phyloP scores from a whole-genome alignment of 2,888 invertebrate genomes.

The Volucella bombylans region DNA sequence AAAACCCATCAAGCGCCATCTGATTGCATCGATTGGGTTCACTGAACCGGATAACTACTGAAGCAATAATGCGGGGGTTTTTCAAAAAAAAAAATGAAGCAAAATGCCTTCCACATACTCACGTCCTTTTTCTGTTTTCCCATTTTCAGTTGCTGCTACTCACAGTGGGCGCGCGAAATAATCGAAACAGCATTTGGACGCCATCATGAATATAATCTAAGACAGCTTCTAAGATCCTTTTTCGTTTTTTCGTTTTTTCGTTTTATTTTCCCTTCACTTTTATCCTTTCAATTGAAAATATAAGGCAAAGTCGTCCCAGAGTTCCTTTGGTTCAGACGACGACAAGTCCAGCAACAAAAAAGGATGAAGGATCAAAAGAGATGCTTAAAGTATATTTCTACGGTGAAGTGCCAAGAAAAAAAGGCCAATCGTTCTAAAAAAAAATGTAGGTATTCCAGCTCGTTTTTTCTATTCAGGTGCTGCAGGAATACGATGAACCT shows the following conservation, averaged over 20 bases:
- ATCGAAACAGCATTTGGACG: slow-evolving; percentile 66
- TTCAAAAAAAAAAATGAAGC: slow-evolving; percentile 10
- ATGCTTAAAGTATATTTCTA: slow-evolving; percentile 66
- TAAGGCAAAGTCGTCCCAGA: slow-evolving; percentile 49
- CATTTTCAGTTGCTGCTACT: slow-evolving; percentile 32
- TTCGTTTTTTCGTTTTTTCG: too few relatives aligned
- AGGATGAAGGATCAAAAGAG: neutral
- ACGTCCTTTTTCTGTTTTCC: neutral
- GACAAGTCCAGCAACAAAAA: neutral
- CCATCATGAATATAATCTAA: slow-evolving; percentile 72
- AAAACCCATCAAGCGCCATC: slow-evolving; percentile 73
- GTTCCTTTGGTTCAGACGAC: slow-evolving; percentile 9
- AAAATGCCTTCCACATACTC: slow-evolving; percentile 1
- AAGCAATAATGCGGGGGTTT: slow-evolving; percentile 62
- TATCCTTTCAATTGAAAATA: slow-evolving; percentile 50
- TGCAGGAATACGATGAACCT: slow-evolving; percentile 21
- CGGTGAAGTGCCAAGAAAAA: slow-evolving; percentile 54
- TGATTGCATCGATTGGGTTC: slow-evolving; percentile 74
- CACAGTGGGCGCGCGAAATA: slow-evolving; percentile 61
- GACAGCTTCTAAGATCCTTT: slow-evolving; percentile 22
- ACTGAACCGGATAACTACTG: slow-evolving; percentile 72
- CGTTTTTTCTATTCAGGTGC: slow-evolving; percentile 47
- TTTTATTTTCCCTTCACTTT: neutral
- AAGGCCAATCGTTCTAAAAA: slow-evolving; percentile 44
- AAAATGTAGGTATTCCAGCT: slow-evolving; percentile 18